Evolutionary conservation across 2,888 invertebrate species (phyloP).

Genomic region (Dicranocentrus wangi): DNA sequence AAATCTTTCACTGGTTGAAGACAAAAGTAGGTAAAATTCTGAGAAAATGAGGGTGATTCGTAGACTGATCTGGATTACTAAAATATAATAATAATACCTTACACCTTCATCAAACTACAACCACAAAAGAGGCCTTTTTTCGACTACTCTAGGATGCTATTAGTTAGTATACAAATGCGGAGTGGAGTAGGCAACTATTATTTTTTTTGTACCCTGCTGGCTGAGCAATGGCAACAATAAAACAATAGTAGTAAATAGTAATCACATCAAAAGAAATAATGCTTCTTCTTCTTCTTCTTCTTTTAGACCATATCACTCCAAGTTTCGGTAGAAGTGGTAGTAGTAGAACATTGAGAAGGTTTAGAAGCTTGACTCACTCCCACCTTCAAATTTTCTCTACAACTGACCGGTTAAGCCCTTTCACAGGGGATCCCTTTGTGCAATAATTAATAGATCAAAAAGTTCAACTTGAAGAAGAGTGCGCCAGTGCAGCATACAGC

Average conservation of each 20-base stretch:
- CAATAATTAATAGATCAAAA: slow-evolving; percentile 33
- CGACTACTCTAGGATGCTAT: neutral
- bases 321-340: too few relatives aligned
- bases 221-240: neutral
- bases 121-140: neutral
- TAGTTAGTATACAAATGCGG: too few relatives aligned
- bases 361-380: too few relatives aligned
- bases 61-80: slow-evolving; percentile 7
- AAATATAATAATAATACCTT: neutral
- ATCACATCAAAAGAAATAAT: neutral
- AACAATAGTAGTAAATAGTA: too few relatives aligned
- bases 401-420: slow-evolving; percentile 25
- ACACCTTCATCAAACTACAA: neutral
- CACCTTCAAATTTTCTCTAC: neutral
- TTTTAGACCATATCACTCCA: too few relatives aligned
- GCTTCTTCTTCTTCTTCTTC: neutral
- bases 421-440: neutral
- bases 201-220: neutral
- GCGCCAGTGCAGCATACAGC: neutral
- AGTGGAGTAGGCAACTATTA: neutral
- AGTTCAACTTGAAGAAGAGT: neutral
- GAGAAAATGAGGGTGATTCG: neutral
- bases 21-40: slow-evolving; percentile 25
- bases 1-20: slow-evolving; percentile 13
- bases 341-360: too few relatives aligned